Base-by-base conservation (phyloP, 2,888 invertebrate genomes). In the Temnothorax rugatulus region DNA sequence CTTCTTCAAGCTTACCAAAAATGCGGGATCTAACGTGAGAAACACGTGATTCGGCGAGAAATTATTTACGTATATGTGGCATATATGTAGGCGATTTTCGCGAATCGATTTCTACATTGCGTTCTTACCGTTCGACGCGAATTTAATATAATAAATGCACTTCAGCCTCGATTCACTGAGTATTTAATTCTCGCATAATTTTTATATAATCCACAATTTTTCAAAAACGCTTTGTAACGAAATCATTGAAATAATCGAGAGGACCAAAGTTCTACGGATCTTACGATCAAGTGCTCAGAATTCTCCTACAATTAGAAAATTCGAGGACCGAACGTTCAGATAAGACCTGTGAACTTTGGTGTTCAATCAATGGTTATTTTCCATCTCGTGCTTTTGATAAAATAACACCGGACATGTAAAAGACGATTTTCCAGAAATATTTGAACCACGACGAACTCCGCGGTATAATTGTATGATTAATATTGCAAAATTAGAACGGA, bases 401-500 rank as follows among this genome's bases (percentile, higher is more conserved):
- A 61, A 9, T 50, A 50, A n/a, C 38, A 21, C 15, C 1, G 13
- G 8, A 21, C 47, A 34, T 25, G 18, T 75, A 50, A 34, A n/a
- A 38, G 4, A 50, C 1, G 2, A 75, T 21, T 9, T 13, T 15
- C n/a, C 2, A 38, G 25, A 4, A 76, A 64, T 64, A 64, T 76
- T 38, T 52, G 1, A 7, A 63, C 8, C 4, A 44, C 34, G 34
- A 52, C 18, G 29, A 77, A 21, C 18, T 57, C n/a, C 3, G 18
- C 29, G 41, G 15, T 41, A 29, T 44, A 57, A 29, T 47, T 29
- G 47, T 47, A 47, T 79, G 71, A 59, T 71, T 47, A 81, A 61
- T 18, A 57, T 44, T n/a, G 73, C 71, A 21, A 21, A 34, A 71
- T 44, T 7, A 11, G 25, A 64, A 54, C 13, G 4, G 0, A 0